A percentile compares a stretch with the other conserved stretches of the same genome.
Conservation (phyloP, 1,140 invertebrate genomes). For the Bilobella aurantiaca region DNA sequence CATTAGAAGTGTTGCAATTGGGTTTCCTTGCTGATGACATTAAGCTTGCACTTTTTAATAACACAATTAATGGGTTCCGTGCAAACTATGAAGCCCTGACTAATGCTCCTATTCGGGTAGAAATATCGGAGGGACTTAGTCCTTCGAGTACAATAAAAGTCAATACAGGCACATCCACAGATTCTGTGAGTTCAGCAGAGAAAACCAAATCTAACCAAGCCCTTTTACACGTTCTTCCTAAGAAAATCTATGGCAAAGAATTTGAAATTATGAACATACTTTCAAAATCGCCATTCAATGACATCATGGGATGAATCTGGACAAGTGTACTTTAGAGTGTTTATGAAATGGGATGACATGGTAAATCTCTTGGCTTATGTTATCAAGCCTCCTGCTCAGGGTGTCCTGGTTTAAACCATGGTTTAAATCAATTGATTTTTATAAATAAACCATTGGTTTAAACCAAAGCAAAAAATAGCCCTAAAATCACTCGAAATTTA, state of each 20-base stretch:
- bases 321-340: not conserved
- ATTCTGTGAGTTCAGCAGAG: too few relatives aligned
- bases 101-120: not conserved
- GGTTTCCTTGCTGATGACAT: not conserved
- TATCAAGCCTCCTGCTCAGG: too few relatives aligned
- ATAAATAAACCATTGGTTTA: too few relatives aligned
- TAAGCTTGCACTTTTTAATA: not conserved
- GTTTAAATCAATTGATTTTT: too few relatives aligned
- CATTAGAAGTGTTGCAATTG: not conserved
- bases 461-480: too few relatives aligned
- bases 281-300: not conserved
- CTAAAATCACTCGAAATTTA: too few relatives aligned
- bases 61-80: not conserved
- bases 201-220: not conserved
- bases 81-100: not conserved
- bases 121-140: not conserved
- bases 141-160: not conserved
- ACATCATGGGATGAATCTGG: not conserved
- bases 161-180: not conserved
- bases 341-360: not conserved
- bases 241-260: not conserved
- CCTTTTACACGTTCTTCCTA: not conserved
- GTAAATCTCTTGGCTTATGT: not conserved
- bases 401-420: too few relatives aligned
- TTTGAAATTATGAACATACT: not conserved